A percentile compares a stretch with the other conserved stretches of the same genome.
Evolutionary conservation across 2,888 invertebrate species (phyloP).

Genomic region (Zaprionus bogoriensis): DNA sequence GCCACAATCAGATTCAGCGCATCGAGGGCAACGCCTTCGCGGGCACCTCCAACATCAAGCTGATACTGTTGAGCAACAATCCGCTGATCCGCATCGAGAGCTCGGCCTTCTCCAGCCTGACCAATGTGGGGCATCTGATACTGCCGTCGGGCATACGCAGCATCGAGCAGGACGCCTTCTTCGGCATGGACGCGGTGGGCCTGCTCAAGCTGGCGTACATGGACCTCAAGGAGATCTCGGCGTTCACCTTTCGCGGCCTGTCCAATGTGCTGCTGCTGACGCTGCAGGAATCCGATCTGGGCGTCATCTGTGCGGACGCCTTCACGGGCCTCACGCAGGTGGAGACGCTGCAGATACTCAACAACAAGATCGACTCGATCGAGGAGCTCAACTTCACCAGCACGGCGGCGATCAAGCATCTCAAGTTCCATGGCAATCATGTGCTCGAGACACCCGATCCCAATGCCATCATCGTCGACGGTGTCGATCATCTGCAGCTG

Average conservation of each 20-base stretch:
- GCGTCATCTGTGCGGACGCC: constrained; percentile 88
- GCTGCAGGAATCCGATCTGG: constrained; percentile 92
- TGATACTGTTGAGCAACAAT: constrained; percentile 92
- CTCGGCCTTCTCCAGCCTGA: constrained; percentile 92
- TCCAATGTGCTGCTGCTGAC: constrained; percentile 89
- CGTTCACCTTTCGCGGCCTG: constrained; percentile 90
- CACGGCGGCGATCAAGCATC: constrained; percentile 88
- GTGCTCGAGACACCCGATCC: constrained; percentile 89
- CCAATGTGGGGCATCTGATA: constrained; percentile 91
- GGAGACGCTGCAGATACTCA: constrained; percentile 89
- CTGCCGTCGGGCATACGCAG: constrained; percentile 90
- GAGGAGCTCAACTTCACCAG: constrained; percentile 89
- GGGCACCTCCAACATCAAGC: constrained; percentile 91
- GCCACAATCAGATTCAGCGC: constrained; percentile 88
- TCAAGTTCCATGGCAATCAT: constrained; percentile 92
- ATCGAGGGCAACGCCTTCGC: constrained; percentile 92
- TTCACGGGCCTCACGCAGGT: constrained; percentile 90
- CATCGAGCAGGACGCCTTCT: constrained; percentile 91
- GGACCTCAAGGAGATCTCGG: constrained; percentile 89
- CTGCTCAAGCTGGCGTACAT: constrained; percentile 91
- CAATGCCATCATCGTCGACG: constrained; percentile 87
- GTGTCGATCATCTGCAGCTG: constrained; percentile 89
- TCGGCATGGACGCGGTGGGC: constrained; percentile 91
- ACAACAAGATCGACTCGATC: constrained; percentile 93
- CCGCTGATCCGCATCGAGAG: constrained; percentile 91